Base-by-base conservation (phyloP, 2,113 vertebrate genomes). In the Ophiodon elongatus region DNA sequence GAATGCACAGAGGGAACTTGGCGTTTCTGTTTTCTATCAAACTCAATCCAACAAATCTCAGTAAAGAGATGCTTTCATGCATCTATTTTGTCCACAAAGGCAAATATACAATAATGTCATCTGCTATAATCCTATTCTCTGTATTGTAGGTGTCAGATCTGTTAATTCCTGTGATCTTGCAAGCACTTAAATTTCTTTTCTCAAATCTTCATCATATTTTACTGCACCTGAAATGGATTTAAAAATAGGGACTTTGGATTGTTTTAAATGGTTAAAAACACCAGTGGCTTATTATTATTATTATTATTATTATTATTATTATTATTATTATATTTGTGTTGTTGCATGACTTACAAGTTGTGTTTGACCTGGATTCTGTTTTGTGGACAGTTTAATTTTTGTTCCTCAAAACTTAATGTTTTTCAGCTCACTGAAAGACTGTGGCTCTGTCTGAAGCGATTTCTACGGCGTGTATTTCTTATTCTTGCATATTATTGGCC, bases 401-500 rank as follows among this genome's bases (percentile, higher is more conserved):
- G n/a, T n/a, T n/a, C n/a, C n/a, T n/a, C n/a, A n/a, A n/a, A n/a
- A n/a, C n/a, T n/a, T 27, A 7, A 21, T 29, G 6, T 60, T 19
- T 59, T 73, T 43, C 33, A 57, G 21, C 17, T 23, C 27, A 21
- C 15, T 17, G 0, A 23, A 19, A 6, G 3, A 57, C 50, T 47
- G 43, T 41, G 19, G 17, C 43, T 59, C 27, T 23, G 31, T 71
- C 17, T 56, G 50, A 57, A 8, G 19, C 57, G 7, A 37, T 35
- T 8, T 21, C 9, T 21, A 14, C 45, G 3, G 21, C 13, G 6
- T 29, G 19, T 33, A 23, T 33, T 37, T 67, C 4, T 33, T 43
- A 52, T 76, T 67, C 17, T 47, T 62, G 19, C 7, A 47, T 59
- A 56, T 72, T 57, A 77, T 37, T 81, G 33, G 14, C 57, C n/a